Evolutionary conservation across 2,888 invertebrate species (phyloP).

Genomic region (Xanthorhoe designata): DNA sequence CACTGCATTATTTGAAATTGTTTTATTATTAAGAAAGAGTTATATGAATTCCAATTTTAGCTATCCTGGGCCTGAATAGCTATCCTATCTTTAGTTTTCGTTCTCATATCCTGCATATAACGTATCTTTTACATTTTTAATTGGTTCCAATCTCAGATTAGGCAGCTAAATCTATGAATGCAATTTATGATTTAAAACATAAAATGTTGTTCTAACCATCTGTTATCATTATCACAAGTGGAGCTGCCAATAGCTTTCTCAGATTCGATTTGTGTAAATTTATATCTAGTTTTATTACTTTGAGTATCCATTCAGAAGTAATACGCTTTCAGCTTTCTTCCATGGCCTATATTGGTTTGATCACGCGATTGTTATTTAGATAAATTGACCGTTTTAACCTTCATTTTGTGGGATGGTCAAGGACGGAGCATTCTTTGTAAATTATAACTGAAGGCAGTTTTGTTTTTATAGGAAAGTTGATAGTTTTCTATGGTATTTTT

Average conservation of each 20-base stretch:
- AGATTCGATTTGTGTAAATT: constrained; percentile 31
- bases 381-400: constrained; percentile 34
- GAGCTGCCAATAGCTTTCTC: constrained; percentile 33
- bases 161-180: too few relatives aligned
- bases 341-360: constrained; percentile 35
- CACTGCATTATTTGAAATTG: too few relatives aligned
- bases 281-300: constrained; percentile 36
- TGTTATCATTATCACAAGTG: constrained; percentile 16
- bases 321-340: constrained; percentile 34
- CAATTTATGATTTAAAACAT: not conserved
- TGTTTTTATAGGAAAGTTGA: not conserved
- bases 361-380: constrained; percentile 40
- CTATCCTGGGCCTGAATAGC: too few relatives aligned
- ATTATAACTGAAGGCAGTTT: not conserved
- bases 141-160: too few relatives aligned
- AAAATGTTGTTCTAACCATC: constrained; percentile 6
- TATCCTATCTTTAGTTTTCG: too few relatives aligned
- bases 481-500: not conserved
- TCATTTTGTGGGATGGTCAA: constrained; percentile 34
- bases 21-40: too few relatives aligned
- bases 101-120: too few relatives aligned
- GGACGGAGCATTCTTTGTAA: constrained; percentile 16
- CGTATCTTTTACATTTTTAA: too few relatives aligned
- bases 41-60: too few relatives aligned
- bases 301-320: constrained; percentile 35